phyloP scores from a whole-genome alignment of 2,888 invertebrate species.

The Pemphredon lugubris region DNA sequence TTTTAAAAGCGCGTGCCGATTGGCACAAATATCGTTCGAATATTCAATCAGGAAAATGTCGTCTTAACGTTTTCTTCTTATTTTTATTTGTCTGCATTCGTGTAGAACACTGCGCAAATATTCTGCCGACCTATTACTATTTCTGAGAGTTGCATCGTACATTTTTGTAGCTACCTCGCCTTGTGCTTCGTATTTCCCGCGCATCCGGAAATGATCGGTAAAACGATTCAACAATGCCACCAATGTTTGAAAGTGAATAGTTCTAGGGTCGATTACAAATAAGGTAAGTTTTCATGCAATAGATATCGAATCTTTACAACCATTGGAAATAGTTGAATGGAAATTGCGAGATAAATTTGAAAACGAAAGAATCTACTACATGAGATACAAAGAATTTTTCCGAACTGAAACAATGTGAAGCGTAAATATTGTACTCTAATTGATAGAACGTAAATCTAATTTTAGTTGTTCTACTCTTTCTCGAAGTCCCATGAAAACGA shows the following conservation, averaged over 20 bases:
- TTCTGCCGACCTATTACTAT: background rate
- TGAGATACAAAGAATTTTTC: too few species aligned
- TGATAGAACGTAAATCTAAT: slow-evolving; percentile 2
- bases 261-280: slow-evolving; percentile 24
- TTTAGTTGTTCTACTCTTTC: background rate
- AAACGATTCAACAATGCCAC: slow-evolving; percentile 15
- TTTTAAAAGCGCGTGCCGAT: slow-evolving; percentile 41
- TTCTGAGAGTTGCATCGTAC: background rate
- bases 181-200: slow-evolving; percentile 38
- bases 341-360: background rate
- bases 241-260: slow-evolving; percentile 22
- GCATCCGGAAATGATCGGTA: slow-evolving; percentile 19
- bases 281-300: slow-evolving; percentile 6
- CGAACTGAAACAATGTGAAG: too few species aligned
- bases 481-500: too few species aligned
- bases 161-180: slow-evolving; percentile 7
- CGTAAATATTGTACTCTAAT: slow-evolving; percentile 23
- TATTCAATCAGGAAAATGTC: background rate
- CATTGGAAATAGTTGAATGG: slow-evolving; percentile 13
- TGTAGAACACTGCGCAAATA: too few species aligned
- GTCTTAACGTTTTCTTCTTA: background rate
- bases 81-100: background rate
- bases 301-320: background rate
- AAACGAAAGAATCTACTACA: too few species aligned
- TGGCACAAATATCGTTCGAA: slow-evolving; percentile 11